Conservation (phyloP, 2,797 vertebrate genomes). For the Cryptoprocta ferox region DNA sequence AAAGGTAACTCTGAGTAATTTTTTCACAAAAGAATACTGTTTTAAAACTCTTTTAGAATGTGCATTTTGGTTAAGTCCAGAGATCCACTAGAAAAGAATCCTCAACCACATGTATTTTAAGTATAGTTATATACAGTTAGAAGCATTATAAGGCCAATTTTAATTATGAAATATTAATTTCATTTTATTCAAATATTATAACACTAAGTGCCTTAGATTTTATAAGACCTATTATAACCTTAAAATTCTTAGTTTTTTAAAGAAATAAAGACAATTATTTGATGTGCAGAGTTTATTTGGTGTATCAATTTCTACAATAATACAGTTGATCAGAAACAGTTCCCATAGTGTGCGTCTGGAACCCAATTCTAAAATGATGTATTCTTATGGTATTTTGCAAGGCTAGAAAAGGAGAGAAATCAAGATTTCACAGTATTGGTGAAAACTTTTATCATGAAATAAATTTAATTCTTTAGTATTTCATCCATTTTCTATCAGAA, state of each 20-base stretch:
- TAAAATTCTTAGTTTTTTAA: constrained; percentile 10
- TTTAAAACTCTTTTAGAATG: not conserved
- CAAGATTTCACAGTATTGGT: constrained; percentile 70
- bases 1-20: not conserved
- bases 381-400: constrained; percentile 73
- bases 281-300: constrained; percentile 87
- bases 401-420: constrained; percentile 66
- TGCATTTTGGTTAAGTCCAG: not conserved
- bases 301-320: constrained; percentile 80
- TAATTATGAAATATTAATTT: constrained; percentile 9
- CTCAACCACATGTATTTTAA: not conserved
- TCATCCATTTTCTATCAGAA: constrained; percentile 61
- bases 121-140: not conserved
- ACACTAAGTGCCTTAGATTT: not conserved
- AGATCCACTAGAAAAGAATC: not conserved
- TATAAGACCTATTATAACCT: not conserved
- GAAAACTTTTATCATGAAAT: constrained; percentile 67
- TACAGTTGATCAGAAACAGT: constrained; percentile 76
- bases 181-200: not conserved
- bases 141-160: not conserved
- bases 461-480: constrained; percentile 58
- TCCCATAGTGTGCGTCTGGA: constrained; percentile 61
- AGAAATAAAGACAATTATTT: constrained; percentile 51
- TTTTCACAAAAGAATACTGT: not conserved
- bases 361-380: constrained; percentile 42